Conservation (phyloP, 2,888 invertebrate species). For the Adela reaumurella region DNA sequence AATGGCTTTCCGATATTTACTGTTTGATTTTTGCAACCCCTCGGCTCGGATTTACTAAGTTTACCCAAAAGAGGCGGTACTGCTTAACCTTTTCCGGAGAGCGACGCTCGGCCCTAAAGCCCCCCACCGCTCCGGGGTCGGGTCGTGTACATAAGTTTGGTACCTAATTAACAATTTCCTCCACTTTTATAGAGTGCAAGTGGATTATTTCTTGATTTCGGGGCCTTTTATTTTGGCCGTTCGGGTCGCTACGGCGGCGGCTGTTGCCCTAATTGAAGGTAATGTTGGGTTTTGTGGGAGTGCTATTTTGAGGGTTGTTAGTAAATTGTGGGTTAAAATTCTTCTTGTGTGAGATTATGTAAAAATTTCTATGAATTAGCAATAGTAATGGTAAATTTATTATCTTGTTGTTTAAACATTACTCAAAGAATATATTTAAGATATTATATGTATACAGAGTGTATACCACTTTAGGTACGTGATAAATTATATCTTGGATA, state of each 20-base stretch:
- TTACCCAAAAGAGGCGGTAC: constrained; percentile 42
- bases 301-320: no score
- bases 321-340: no score
- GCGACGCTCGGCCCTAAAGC: background rate
- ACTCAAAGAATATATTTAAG: no score
- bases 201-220: constrained; percentile 19
- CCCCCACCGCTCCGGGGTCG: constrained; percentile 15
- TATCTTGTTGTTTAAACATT: no score
- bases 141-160: constrained; percentile 39
- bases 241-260: constrained; percentile 4
- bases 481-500: no score
- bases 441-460: no score
- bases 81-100: background rate
- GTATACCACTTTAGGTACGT: no score
- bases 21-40: constrained; percentile 41
- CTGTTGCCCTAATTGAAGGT: background rate
- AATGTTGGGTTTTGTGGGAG: background rate
- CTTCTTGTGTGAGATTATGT: no score
- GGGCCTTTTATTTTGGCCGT: constrained; percentile 15
- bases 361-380: no score
- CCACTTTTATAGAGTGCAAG: background rate
- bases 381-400: no score
- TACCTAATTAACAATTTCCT: constrained; percentile 33
- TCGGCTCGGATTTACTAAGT: constrained; percentile 40
- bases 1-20: constrained; percentile 54